phyloP scores from a whole-genome alignment of 2,888 invertebrate species.

The Drosophila percnosoma region DNA sequence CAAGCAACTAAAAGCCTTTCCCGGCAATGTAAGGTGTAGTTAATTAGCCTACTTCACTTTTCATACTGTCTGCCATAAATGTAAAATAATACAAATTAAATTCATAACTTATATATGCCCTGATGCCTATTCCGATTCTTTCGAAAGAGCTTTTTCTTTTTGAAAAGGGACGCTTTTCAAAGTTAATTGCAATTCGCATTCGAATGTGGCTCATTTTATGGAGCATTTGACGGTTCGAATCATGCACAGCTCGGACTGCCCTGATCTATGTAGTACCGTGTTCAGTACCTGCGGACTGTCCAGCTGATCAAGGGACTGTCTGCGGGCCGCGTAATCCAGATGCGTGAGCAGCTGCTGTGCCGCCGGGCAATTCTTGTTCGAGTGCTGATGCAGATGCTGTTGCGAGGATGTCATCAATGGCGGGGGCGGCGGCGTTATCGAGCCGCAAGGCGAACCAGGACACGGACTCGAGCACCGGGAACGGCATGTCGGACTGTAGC shows the following conservation, averaged over 20 bases:
- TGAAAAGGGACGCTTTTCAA: not conserved
- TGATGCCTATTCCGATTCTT: not conserved
- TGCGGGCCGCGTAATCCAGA: slow-evolving; percentile 87
- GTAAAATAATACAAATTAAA: not conserved
- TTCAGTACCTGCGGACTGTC: slow-evolving; percentile 85
- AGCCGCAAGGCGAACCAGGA: slow-evolving; percentile 85
- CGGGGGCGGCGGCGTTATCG: slow-evolving; percentile 86
- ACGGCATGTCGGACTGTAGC: slow-evolving; percentile 85
- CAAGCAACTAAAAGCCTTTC: not conserved
- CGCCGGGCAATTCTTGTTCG: slow-evolving; percentile 85
- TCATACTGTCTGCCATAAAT: not conserved
- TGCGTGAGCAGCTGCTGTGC: slow-evolving; percentile 83
- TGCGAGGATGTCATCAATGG: slow-evolving; percentile 81
- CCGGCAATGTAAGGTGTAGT: not conserved
- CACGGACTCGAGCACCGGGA: slow-evolving; percentile 85
- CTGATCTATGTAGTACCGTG: slow-evolving; percentile 58
- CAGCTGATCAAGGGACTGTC: slow-evolving; percentile 87
- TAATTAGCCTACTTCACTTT: not conserved
- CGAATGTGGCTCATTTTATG: slow-evolving; percentile 12
- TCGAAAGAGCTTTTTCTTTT: not conserved
- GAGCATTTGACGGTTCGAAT: slow-evolving; percentile 29
- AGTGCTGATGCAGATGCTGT: slow-evolving; percentile 84
- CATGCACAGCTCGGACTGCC: slow-evolving; percentile 48
- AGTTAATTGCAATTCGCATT: slow-evolving; percentile 3
- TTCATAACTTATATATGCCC: not conserved